Evolutionary conservation across 2,888 invertebrate genomes (phyloP), one percentile per base, ranked within the genome.

Genomic region (Caenorhabditis macrosperma): DNA sequence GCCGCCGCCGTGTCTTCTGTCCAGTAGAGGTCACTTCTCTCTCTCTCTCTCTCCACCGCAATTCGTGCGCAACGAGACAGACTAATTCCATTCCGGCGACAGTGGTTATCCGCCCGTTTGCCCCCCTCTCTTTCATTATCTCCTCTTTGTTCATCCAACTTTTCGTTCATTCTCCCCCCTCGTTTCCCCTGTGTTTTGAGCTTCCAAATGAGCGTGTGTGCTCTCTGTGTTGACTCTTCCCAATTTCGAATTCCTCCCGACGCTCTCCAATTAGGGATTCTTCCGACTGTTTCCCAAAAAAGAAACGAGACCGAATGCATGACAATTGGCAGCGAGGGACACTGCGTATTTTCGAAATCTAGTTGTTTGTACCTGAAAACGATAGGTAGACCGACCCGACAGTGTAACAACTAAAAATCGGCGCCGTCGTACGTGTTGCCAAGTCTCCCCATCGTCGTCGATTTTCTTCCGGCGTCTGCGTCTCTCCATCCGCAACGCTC

Each of bases 371-470:
- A 38, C 6, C 38, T 38, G 38, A 38, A 38, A 38, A 38, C 12
- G 38, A 38, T 38, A 38, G 38, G 38, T 38, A 38, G 38, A 66
- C 55, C 41, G n/a, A n/a, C n/a, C n/a, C n/a, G n/a, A n/a, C 38
- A 66, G 55, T 67, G 67, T 67, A 57, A 66, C 66, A 57, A 67
- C 44, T 67, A 54, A 54, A 66, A 66, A 66, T 54, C 50, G 54
- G 24, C 54, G 28, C 22, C 44, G 28, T 20, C 66, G n/a, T n/a
- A n/a, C 38, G 22, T 38, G 20, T 33, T 41, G 41, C 26, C 15
- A n/a, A 15, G 20, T 52, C 50, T 46, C 52, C 2, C 38, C 35
- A 5, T 28, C 41, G 22, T 64, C 50, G 24, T 64, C 22, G 30
- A 54, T 38, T 64, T 50, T 15, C 12, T 26, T 30, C n/a, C 2